Evolutionary conservation across 2,113 vertebrate species (phyloP), one percentile per base, ranked within the genome.

Genomic region (Rissa tridactyla): DNA sequence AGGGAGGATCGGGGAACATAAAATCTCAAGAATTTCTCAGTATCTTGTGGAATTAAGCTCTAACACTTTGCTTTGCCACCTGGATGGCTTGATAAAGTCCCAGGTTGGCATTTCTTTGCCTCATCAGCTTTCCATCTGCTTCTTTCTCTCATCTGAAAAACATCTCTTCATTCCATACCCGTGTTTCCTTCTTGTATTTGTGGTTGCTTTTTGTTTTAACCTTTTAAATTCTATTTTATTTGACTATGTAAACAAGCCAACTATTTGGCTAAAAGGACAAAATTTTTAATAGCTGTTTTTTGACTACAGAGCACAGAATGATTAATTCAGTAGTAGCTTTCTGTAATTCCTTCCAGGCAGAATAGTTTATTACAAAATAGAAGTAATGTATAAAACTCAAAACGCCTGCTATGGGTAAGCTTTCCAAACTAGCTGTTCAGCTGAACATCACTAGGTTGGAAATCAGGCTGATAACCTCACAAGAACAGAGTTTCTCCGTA

Each of bases 71-170:
- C 60, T 91, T 82, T 91, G 85, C 94, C 96, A 97, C 96, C 93
- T 95, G 94, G 73, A 65, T 79, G 58, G 25, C 46, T 95, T 75
- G 42, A 77, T 90, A 16, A 77, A 89, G 72, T 91, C 95, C 95
- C 96, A 97, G 61, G 94, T 26, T 96, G 82, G 72, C 62, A 82
- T 93, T 96, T 96, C 96, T 84, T 88, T 97, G 89, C 96, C 94
- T 95, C 95, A 96, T 95, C 96, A 97, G 90, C 69, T 97, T 88
- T 92, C 92, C 94, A 95, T 95, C 94, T 97, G 95, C 82, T 95
- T 78, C 91, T 38, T 70, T 42, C 54, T 90, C 52, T 77, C 79
- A 18, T 84, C 61, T 95, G 77, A 89, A 93, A 91, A 88, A 32
- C 66, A 55, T 21, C 47, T 88, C 80, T 77, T 70, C 57, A 4